phyloP scores from a whole-genome alignment of 2,888 invertebrate species.

The Blera fallax region DNA sequence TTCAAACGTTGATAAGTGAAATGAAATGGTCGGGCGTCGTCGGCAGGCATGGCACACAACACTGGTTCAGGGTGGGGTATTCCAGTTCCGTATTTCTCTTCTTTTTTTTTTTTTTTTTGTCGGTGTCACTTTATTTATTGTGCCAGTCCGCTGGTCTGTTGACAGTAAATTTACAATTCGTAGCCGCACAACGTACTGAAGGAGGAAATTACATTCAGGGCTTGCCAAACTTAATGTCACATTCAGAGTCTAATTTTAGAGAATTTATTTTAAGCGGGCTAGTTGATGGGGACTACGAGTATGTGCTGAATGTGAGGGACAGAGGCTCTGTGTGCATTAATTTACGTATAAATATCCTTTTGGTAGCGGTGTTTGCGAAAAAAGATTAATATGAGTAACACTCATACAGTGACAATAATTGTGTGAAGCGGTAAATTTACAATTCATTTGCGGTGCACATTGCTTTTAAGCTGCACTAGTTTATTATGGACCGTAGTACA shows the following conservation, averaged over 20 bases:
- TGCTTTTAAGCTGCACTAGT: slow-evolving; percentile 9
- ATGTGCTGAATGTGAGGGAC: too few species aligned
- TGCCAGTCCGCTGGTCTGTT: slow-evolving; percentile 9
- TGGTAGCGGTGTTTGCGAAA: background rate
- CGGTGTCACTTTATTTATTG: slow-evolving; percentile 30
- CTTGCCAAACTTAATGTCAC: slow-evolving; percentile 33
- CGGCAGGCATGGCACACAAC: background rate
- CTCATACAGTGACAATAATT: slow-evolving; percentile 25
- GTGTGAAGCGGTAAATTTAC: slow-evolving; percentile 20
- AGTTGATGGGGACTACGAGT: background rate
- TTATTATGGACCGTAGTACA: slow-evolving; percentile 10
- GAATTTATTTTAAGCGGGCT: slow-evolving; percentile 37
- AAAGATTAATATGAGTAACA: slow-evolving; percentile 16
- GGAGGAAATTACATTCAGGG: slow-evolving; percentile 38
- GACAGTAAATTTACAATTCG: slow-evolving; percentile 33
- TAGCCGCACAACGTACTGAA: background rate
- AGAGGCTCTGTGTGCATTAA: background rate
- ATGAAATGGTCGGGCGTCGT: background rate
- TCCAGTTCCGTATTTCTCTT: background rate
- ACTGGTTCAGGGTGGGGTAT: background rate
- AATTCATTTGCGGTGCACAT: slow-evolving; percentile 49
- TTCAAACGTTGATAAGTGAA: slow-evolving; percentile 39
- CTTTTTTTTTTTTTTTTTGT: background rate
- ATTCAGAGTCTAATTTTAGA: slow-evolving; percentile 51
- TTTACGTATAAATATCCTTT: slow-evolving; percentile 41